phyloP scores from a whole-genome alignment of 2,797 vertebrate genomes.

The Scomberomorus guttatus region DNA sequence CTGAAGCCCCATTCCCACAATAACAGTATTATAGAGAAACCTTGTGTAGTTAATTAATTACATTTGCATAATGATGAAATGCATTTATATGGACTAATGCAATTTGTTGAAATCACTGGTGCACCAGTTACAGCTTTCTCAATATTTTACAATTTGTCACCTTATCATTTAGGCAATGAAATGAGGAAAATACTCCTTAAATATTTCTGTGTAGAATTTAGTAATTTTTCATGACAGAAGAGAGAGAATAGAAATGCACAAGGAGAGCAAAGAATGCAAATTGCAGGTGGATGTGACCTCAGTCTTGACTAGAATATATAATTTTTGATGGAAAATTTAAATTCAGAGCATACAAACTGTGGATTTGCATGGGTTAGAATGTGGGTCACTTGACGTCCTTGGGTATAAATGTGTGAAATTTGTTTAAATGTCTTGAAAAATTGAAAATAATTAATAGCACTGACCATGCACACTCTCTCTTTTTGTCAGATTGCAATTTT shows the following conservation, averaged over 20 bases:
- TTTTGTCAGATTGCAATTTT: conserved; percentile 16
- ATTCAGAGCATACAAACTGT: not conserved
- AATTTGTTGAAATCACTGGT: not conserved
- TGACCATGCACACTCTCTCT: not conserved
- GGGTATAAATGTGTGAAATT: conserved; percentile 16
- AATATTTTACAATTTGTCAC: not conserved
- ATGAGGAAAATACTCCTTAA: not conserved
- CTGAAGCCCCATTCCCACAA: not conserved
- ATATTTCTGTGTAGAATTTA: not conserved
- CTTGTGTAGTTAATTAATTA: not conserved
- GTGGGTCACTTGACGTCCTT: conserved; percentile 31
- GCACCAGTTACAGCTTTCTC: not conserved
- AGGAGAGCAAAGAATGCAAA: not conserved
- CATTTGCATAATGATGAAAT: conserved; percentile 5
- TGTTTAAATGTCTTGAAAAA: conserved; percentile 20
- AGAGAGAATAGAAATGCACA: not conserved
- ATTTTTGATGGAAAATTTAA: conserved; percentile 1
- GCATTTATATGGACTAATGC: not conserved
- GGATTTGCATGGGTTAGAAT: conserved; percentile 28
- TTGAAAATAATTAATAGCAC: not conserved
- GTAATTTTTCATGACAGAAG: not conserved
- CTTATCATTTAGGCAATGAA: not conserved
- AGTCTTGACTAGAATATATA: not conserved
- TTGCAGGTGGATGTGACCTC: conserved; percentile 18
- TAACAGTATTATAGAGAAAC: not conserved